Conservation (phyloP, 2,113 vertebrate genomes). For the Hemiscyllium ocellatum region DNA sequence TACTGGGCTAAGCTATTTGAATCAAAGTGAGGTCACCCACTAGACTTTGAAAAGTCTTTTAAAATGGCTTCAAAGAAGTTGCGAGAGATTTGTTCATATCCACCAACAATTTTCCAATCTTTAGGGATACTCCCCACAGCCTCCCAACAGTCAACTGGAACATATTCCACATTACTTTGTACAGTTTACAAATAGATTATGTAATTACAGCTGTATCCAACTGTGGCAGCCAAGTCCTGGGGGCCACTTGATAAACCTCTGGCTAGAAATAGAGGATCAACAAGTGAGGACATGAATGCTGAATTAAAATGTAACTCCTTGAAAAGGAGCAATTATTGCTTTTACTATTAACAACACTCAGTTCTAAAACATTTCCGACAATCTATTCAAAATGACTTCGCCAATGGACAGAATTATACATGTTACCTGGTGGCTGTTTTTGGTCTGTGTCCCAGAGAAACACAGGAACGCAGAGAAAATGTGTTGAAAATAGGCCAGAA, state of each 20-base stretch:
- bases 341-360: neutral
- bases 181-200: neutral
- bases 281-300: neutral
- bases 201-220: neutral
- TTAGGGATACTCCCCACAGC: neutral
- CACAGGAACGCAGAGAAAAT: neutral
- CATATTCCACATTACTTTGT: neutral
- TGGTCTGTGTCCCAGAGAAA: neutral
- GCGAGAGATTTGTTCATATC: neutral
- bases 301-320: neutral
- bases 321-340: neutral
- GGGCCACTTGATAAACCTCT: neutral
- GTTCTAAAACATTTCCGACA: neutral
- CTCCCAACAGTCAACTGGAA: neutral
- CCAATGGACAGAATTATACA: neutral
- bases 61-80: neutral
- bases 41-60: neutral
- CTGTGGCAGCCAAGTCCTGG: neutral
- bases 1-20: neutral
- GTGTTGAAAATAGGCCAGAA: neutral
- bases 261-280: neutral
- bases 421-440: neutral
- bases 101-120: neutral
- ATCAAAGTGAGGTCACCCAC: neutral
- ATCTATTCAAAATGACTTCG: neutral